phyloP scores from a whole-genome alignment of 2,888 invertebrate species.

The Aethes cnicana region DNA sequence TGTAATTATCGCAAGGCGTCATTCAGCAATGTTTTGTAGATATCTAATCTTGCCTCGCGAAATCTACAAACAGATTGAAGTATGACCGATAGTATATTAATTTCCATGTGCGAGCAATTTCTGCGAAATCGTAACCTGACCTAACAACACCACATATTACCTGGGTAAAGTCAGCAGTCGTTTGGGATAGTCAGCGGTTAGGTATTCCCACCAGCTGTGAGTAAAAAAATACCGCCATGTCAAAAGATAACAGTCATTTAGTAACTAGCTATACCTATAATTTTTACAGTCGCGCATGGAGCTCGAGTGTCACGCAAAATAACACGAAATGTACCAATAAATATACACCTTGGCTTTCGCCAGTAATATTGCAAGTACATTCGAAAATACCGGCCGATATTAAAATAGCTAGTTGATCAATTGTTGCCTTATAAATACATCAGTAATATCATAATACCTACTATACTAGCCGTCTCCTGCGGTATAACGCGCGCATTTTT shows the following conservation, averaged over 20 bases:
- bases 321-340: neutral
- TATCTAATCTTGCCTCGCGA: neutral
- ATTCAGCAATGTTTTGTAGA: neutral
- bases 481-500: too few species aligned
- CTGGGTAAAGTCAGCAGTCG: neutral
- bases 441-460: too few species aligned
- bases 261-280: neutral
- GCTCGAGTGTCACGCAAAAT: slow-evolving; percentile 2
- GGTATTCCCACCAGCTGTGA: slow-evolving; percentile 12
- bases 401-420: neutral
- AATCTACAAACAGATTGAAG: neutral
- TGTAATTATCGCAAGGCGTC: too few species aligned
- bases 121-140: slow-evolving; percentile 1
- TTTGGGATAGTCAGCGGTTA: neutral
- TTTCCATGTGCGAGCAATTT: neutral
- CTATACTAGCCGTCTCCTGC: too few species aligned
- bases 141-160: neutral
- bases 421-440: too few species aligned
- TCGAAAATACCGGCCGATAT: too few species aligned
- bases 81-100: neutral
- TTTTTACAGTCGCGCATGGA: neutral
- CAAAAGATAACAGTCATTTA: slow-evolving; percentile 10
- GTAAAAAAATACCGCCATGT: slow-evolving; percentile 8
- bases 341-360: too few species aligned
- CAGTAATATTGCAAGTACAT: too few species aligned